Percentiles rank a stretch among this genome's conserved stretches.
Conservation (phyloP, 1,140 invertebrate genomes). For the Notospermus geniculatus region DNA sequence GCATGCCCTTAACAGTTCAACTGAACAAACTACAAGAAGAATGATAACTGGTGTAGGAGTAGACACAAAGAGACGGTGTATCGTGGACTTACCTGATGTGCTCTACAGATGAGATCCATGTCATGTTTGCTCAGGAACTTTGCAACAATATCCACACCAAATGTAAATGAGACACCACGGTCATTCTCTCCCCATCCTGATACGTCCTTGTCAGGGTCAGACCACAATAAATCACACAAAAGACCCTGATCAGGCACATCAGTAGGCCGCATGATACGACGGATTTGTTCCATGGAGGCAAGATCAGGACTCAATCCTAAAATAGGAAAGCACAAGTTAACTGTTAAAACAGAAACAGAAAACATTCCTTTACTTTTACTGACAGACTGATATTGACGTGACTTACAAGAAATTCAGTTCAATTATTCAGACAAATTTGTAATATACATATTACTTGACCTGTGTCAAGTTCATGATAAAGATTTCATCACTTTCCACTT, state of each 20-base stretch:
- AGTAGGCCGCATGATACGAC: slow-evolving; percentile 61
- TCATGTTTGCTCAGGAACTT: slow-evolving; percentile 64
- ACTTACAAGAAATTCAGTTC: too few relatives aligned
- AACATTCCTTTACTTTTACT: too few relatives aligned
- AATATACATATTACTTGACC: too few relatives aligned
- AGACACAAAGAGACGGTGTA: too few relatives aligned
- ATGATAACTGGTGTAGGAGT: too few relatives aligned
- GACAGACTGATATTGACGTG: too few relatives aligned
- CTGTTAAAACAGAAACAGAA: slow-evolving; percentile 68
- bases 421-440: too few relatives aligned
- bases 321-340: slow-evolving; percentile 65
- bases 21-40: background rate
- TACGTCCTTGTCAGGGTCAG: slow-evolving; percentile 63
- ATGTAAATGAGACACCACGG: slow-evolving; percentile 61
- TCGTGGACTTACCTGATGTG: slow-evolving; percentile 58
- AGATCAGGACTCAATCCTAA: slow-evolving; percentile 59
- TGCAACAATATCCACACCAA: slow-evolving; percentile 62
- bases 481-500: too few relatives aligned
- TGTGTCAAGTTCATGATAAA: too few relatives aligned
- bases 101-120: slow-evolving; percentile 61
- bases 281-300: slow-evolving; percentile 63
- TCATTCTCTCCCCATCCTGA: slow-evolving; percentile 65
- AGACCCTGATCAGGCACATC: slow-evolving; percentile 63
- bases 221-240: slow-evolving; percentile 65
- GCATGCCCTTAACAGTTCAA: too few relatives aligned